Evolutionary conservation across 2,797 vertebrate species (phyloP), one percentile per base, ranked within the genome.

Genomic region (Propithecus perrieri): DNA sequence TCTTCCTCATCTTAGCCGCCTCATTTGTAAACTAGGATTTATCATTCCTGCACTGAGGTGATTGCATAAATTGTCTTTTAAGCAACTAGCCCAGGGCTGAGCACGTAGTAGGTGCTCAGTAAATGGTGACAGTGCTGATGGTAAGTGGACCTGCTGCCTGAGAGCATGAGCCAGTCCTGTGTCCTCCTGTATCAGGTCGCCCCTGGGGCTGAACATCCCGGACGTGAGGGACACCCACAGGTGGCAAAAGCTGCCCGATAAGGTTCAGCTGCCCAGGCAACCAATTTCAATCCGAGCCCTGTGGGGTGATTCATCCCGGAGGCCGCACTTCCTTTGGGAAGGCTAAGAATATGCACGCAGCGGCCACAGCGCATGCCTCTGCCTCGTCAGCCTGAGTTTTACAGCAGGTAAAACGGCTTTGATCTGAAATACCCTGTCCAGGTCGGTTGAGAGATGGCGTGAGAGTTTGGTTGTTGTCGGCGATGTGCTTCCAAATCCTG

Each of bases 91-190:
- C 0, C 15, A 74, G 75, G 28, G 10, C 55, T 69, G 3, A 20
- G 65, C 0, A 38, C 22, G 1, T 0, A 17, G 38, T 14, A 28
- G 35, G 38, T 43, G 46, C 3, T 78, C 38, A 14, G 9, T 24
- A 46, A 55, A 10, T 7, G 4, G 20, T 15, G 46, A 10, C 24
- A 4, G 17, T 28, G 48, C 24, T 2, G 11, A 2, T 17, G 76
- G 67, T 12, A 2, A 53, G 48, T 7, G 1, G 57, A 33, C 2
- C 22, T 4, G 4, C 50, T 0, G 18, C 33, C 35, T 2, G 1
- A 53, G 55, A 69, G 33, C 0, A 0, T 35, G 9, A 55, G 55
- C 46, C 33, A 5, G 41, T 2, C 46, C 35, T 46, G 0, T 67
- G 48, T 71, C 79, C 3, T 11, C 22, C 13, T 4, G 5, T 6